These are phyloP conservation scores for Ectobius pallidus DNA, from an alignment of 2,888 invertebrate species.

Conservation along the genomic window DNA sequence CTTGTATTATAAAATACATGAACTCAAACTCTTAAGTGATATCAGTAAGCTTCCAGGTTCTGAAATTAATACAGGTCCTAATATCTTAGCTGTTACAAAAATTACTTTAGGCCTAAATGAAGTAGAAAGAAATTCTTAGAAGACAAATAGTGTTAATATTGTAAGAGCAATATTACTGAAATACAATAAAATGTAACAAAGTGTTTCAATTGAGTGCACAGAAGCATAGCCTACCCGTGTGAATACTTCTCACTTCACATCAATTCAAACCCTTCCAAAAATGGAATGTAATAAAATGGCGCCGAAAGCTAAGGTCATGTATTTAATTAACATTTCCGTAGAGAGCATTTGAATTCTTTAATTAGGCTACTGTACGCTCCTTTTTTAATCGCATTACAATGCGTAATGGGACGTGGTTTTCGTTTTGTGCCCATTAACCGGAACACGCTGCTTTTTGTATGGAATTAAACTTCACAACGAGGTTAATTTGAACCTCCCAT, in stretches of 20 bases:
- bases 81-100: no score
- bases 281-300: slow-evolving; percentile 3
- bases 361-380: neutral
- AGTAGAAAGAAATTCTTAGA: no score
- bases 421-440: neutral
- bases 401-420: neutral
- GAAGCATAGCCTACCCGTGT: neutral
- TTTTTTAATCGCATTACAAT: neutral
- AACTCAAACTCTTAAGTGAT: no score
- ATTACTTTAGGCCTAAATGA: no score
- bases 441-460: neutral
- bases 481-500: no score
- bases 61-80: no score
- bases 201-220: no score
- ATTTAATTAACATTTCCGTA: neutral
- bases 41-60: no score
- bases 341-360: neutral
- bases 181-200: no score
- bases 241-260: neutral
- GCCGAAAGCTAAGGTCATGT: neutral
- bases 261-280: neutral
- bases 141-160: no score
- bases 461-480: neutral
- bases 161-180: no score
- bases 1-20: no score